Evolutionary conservation across 2,888 invertebrate genomes (phyloP).

Genomic region (Apeira syringaria): DNA sequence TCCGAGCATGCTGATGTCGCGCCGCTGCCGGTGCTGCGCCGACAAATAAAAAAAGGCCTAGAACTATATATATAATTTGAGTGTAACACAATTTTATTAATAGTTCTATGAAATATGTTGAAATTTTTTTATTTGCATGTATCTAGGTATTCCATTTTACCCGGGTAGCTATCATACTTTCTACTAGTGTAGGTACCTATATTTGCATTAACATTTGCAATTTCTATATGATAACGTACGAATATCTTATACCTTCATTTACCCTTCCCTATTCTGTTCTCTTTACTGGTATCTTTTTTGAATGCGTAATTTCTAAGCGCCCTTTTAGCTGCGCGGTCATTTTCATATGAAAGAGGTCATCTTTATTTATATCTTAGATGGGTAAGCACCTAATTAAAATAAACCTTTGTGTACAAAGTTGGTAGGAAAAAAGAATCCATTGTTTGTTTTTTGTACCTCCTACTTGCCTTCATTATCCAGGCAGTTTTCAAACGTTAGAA

Average conservation of each 20-base stretch:
- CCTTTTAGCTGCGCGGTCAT: slow-evolving; percentile 23
- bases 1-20: too few species aligned
- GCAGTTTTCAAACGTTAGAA: too few species aligned
- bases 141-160: too few species aligned
- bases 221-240: slow-evolving; percentile 12
- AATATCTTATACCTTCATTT: slow-evolving; percentile 14
- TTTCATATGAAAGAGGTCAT: slow-evolving; percentile 26
- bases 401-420: slow-evolving; percentile 12
- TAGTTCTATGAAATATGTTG: too few species aligned
- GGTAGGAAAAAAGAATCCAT: slow-evolving; percentile 2
- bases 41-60: too few species aligned
- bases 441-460: slow-evolving; percentile 8
- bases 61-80: too few species aligned
- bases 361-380: slow-evolving; percentile 18
- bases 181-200: neutral
- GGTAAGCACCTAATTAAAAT: slow-evolving; percentile 16
- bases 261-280: slow-evolving; percentile 19
- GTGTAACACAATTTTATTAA: too few species aligned
- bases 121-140: too few species aligned
- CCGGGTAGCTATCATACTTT: neutral
- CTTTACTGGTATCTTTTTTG: slow-evolving; percentile 22
- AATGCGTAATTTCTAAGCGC: slow-evolving; percentile 32
- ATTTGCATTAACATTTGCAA: slow-evolving; percentile 1
- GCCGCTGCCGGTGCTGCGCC: too few species aligned
- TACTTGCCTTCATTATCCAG: neutral